Evolutionary conservation across 1,140 invertebrate species (phyloP), one percentile per base, ranked within the genome.

Genomic region (Drosophila kepulauana): DNA sequence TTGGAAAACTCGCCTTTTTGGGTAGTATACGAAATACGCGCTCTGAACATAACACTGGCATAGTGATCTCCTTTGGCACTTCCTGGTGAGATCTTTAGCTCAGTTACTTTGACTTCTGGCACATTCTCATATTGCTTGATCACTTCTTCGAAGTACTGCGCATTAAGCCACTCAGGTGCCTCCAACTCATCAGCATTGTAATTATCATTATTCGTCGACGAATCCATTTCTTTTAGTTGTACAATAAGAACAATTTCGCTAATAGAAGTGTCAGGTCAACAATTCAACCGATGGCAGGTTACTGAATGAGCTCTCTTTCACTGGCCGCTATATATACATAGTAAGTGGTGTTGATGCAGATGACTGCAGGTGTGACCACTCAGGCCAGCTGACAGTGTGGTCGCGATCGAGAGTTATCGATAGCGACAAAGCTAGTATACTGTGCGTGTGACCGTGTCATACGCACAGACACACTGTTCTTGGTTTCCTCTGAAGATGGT

Each of bases 11-110:
- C 58, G 1, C 46, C 59, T 0, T 33, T 64, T 0, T n/a, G 8
- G 0, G 25, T 58, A 4, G 16, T 58, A 33, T 74, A 88, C 5
- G 52, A 30, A 0, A 87, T 62, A n/a, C n/a, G n/a, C n/a, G n/a
- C 73, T 10, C 91, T 79, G 5, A 92, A 91, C 79, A 92, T 92
- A 2, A 92, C 49, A 46, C 91, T 92, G 16, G 87, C 91, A 84
- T 89, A 92, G 58, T 92, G 91, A 76, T 92, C 91, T 0, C 87
- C 84, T 57, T 89, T 91, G 6, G 46, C 69, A 28, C 75, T 81
- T 1, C 87, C 91, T 5, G 91, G 90, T 1, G 75, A 71, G 3
- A 91, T 68, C 16, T 63, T 71, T 0, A 82, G 15, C 13, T 74
- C 64, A 3, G 33, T 15, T 0, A 92, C 62, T 51, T 72, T 62